A percentile compares a stretch with the other conserved stretches of the same genome.
Evolutionary conservation across 2,888 invertebrate species (phyloP).

Genomic region (Lasioglossum marginatum): DNA sequence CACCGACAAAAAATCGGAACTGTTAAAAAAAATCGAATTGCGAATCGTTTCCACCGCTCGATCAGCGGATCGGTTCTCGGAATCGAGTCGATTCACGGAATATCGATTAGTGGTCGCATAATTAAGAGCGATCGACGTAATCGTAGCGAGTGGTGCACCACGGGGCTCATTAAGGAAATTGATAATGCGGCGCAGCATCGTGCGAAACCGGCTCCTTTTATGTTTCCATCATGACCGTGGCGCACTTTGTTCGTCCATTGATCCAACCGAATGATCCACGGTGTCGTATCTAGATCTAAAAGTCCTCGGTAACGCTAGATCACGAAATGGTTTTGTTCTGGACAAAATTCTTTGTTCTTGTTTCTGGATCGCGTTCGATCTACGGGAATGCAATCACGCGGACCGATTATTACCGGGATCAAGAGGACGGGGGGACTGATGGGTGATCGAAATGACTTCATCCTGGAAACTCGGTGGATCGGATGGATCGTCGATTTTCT

Average conservation of each 20-base stretch:
- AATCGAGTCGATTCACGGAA: slow-evolving; percentile 7
- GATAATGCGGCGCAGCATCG: slow-evolving; percentile 12
- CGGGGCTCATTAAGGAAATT: slow-evolving; percentile 29
- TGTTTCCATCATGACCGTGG: slow-evolving; percentile 3
- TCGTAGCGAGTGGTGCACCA: slow-evolving; percentile 5
- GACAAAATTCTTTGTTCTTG: neutral
- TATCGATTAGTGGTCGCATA: slow-evolving; percentile 38
- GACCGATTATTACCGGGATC: slow-evolving; percentile 20
- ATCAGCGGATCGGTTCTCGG: slow-evolving; percentile 10
- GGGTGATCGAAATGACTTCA: slow-evolving; percentile 17
- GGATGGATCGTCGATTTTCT: neutral
- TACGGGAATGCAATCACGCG: slow-evolving; percentile 8
- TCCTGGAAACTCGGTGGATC: slow-evolving; percentile 1
- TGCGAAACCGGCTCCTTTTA: slow-evolving; percentile 6
- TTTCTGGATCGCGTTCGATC: neutral
- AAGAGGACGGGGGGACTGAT: neutral
- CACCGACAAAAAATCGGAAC: neutral
- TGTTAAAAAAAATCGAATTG: neutral
- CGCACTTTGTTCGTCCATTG: neutral
- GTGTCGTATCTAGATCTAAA: slow-evolving; percentile 3
- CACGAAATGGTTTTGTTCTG: neutral
- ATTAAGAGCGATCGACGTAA: slow-evolving; percentile 31
- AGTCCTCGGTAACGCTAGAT: neutral
- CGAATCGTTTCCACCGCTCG: neutral
- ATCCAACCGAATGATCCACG: neutral